phyloP scores from a whole-genome alignment of 2,888 invertebrate species.

The Callimorpha dominula region DNA sequence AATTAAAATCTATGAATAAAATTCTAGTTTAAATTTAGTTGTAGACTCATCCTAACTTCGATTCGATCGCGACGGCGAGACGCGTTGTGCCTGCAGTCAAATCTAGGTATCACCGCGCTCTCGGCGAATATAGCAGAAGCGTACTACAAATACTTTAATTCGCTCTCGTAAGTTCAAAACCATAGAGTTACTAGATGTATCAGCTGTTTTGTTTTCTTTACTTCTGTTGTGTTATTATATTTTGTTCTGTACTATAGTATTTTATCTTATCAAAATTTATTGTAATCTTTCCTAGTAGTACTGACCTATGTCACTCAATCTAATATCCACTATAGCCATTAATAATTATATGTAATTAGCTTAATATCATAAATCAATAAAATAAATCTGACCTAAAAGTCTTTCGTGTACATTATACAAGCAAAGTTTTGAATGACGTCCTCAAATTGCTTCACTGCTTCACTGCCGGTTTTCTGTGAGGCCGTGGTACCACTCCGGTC shows the following conservation, averaged over 20 bases:
- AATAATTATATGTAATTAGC: neutral
- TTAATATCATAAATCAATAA: neutral
- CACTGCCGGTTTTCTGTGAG: too few species aligned
- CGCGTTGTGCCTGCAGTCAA: slow-evolving; percentile 46
- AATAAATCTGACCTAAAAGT: neutral
- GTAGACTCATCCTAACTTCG: slow-evolving; percentile 31
- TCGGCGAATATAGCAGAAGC: slow-evolving; percentile 38
- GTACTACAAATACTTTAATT: slow-evolving; percentile 60
- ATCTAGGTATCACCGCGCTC: slow-evolving; percentile 50
- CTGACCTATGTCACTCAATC: neutral
- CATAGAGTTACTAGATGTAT: slow-evolving; percentile 30
- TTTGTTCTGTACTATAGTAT: neutral
- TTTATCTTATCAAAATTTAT: neutral
- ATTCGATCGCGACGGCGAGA: slow-evolving; percentile 44
- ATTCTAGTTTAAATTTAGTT: neutral
- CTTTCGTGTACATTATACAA: too few species aligned
- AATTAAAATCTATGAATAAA: neutral
- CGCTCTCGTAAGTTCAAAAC: slow-evolving; percentile 30
- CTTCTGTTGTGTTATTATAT: neutral
- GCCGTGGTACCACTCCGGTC: too few species aligned
- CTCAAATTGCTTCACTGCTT: too few species aligned
- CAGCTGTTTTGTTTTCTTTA: neutral
- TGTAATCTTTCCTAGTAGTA: neutral
- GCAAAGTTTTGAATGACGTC: too few species aligned
- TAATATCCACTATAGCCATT: neutral